Percentiles rank a stretch among this genome's conserved stretches.
These are phyloP conservation scores for Orius insidiosus DNA, from an alignment of 1,140 invertebrate species.

Conservation along the genomic window DNA sequence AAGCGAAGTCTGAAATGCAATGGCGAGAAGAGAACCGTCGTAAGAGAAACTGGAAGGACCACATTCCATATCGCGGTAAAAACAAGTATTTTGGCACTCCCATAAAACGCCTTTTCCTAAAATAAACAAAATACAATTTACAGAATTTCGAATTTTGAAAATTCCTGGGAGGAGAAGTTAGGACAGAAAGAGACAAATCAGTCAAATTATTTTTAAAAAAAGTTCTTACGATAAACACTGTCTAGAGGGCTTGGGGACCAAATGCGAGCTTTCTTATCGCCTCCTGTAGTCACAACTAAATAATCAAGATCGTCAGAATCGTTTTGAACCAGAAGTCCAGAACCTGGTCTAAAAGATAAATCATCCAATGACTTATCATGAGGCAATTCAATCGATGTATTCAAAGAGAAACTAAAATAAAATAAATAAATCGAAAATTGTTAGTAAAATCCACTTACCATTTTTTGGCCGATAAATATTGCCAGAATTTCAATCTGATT, in stretches of 20 bases:
- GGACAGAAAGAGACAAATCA: too few relatives aligned
- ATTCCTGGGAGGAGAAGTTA: too few relatives aligned
- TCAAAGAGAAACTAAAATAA: conserved; percentile 43
- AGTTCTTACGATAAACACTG: conserved; percentile 31
- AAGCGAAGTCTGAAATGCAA: conserved; percentile 46
- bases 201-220: conserved; percentile 1
- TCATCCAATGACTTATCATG: conserved; percentile 42
- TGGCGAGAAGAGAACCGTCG: conserved; percentile 58
- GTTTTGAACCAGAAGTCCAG: conserved; percentile 16
- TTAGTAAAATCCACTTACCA: conserved; percentile 30
- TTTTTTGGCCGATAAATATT: conserved; percentile 40
- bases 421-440: conserved; percentile 13
- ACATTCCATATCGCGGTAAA: conserved; percentile 38
- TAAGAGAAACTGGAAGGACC: conserved; percentile 44
- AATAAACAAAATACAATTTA: conserved; percentile 20
- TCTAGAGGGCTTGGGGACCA: conserved; percentile 41
- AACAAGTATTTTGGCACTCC: conserved; percentile 44
- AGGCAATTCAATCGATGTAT: conserved; percentile 53
- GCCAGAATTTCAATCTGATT: conserved; percentile 64
- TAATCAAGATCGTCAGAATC: conserved; percentile 25
- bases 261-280: conserved; percentile 53
- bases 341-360: conserved; percentile 41
- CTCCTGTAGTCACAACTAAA: conserved; percentile 42
- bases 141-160: too few relatives aligned
- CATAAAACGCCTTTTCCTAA: conserved; percentile 36